Evolutionary conservation across 2,113 vertebrate genomes (phyloP), one percentile per base, ranked within the genome.

Genomic region (human (Homo sapiens)): DNA sequence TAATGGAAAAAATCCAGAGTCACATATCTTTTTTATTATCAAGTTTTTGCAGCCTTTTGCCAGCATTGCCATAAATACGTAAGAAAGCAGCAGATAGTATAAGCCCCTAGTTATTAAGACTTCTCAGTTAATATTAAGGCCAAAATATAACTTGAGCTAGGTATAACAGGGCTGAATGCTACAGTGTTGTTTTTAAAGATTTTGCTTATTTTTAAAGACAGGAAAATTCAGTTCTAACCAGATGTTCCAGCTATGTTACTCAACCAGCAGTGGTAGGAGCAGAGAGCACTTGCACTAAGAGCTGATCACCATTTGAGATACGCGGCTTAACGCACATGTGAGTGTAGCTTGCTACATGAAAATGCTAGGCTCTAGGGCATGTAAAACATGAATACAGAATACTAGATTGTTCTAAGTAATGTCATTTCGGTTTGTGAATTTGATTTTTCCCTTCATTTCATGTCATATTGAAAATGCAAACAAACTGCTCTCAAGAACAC

Each of bases 381-480:
- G 80, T 0, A 1, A 61, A 0, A 13, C 1, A 0, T 78, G 0
- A 0, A 79, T 97, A 80, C 80, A 68, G 84, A 89, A 32, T 84
- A 50, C 57, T 30, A 30, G 89, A 57, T 93, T 92, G 92, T 95
- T 91, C 89, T 89, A 48, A 0, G 94, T 5, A 17, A 6, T 61
- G 96, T 92, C 3, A 3, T 48, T 94, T 96, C 73, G 95, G 4
- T 97, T 96, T 45, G n/a, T 50, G 93, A 94, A 72, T 96, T 96
- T 93, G 73, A 89, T 96, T 97, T 97, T n/a, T 43, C 48, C 61
- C 64, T 88, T 43, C 73, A 79, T 97, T 98, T 94, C 5, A 0
- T 82, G 94, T 95, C n/a, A 22, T 97, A 76, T 92, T 55, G 95
- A 76, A 96, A 97, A 98, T 94, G 97, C 93, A 98, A 90, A 95